Percentiles rank a stretch among this genome's conserved stretches.
Conservation (phyloP, 2,888 invertebrate genomes). For the Pyrrhia umbra region DNA sequence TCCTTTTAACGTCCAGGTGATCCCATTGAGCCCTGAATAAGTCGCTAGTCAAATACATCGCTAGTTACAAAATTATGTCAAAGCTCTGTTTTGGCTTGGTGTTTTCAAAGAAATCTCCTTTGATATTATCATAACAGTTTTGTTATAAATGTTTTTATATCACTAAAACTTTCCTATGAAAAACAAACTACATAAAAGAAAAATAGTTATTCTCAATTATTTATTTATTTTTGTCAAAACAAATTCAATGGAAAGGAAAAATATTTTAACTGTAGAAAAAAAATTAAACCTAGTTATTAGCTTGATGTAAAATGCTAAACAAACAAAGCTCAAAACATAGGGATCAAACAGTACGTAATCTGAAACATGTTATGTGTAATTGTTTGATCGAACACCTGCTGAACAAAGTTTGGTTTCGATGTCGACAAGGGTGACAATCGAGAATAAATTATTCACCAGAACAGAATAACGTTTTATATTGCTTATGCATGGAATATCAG, state of each 20-base stretch:
- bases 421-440: conserved; percentile 75
- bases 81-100: no score
- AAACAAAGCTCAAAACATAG: conserved; percentile 15
- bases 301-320: background rate
- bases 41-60: no score
- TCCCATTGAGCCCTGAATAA: no score
- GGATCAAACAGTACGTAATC: conserved; percentile 61
- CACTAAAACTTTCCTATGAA: no score
- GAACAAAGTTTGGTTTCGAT: conserved; percentile 71
- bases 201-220: background rate
- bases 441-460: conserved; percentile 84
- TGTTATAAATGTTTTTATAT: no score
- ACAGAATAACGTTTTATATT: conserved; percentile 81
- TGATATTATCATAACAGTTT: no score
- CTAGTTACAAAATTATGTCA: no score
- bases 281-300: background rate
- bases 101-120: no score
- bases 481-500: conserved; percentile 83
- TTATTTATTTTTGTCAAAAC: background rate
- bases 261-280: background rate
- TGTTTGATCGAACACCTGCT: conserved; percentile 77
- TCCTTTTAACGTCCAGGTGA: no score
- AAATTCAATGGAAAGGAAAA: background rate
- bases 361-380: conserved; percentile 68
- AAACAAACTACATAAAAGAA: no score